Percentiles rank a stretch among this genome's conserved stretches.
Evolutionary conservation across 2,113 vertebrate genomes (phyloP).

Genomic region (Melozone crissalis): DNA sequence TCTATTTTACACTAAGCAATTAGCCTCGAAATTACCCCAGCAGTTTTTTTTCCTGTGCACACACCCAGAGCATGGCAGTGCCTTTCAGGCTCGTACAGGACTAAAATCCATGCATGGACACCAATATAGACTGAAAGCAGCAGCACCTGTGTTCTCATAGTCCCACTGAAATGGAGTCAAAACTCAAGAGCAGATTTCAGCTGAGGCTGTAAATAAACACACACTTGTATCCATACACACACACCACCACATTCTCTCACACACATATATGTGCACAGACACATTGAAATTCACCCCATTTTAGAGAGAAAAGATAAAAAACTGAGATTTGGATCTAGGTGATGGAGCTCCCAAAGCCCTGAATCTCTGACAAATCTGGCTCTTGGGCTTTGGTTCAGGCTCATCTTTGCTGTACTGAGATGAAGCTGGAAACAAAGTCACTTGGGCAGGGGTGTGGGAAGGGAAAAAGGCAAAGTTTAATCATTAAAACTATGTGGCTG

Average conservation of each 20-base stretch:
- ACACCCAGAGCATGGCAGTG: background rate
- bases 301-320: background rate
- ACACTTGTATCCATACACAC: background rate
- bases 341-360: background rate
- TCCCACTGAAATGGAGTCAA: background rate
- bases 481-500: conserved; percentile 61
- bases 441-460: conserved; percentile 63
- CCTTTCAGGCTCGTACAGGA: background rate
- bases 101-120: background rate
- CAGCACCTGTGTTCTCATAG: background rate
- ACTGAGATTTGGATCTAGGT: background rate
- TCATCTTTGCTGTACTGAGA: background rate
- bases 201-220: background rate
- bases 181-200: background rate
- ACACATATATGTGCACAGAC: background rate
- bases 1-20: background rate
- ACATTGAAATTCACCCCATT: background rate
- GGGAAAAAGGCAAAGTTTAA: conserved; percentile 62
- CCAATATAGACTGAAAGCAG: background rate
- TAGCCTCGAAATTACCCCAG: background rate
- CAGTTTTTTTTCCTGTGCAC: background rate
- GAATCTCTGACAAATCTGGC: background rate
- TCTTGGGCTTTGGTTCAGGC: background rate
- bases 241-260: background rate
- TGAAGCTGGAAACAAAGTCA: conserved; percentile 6